Evolutionary conservation across 2,888 invertebrate species (phyloP).

Genomic region (Drosophila ezoana): DNA sequence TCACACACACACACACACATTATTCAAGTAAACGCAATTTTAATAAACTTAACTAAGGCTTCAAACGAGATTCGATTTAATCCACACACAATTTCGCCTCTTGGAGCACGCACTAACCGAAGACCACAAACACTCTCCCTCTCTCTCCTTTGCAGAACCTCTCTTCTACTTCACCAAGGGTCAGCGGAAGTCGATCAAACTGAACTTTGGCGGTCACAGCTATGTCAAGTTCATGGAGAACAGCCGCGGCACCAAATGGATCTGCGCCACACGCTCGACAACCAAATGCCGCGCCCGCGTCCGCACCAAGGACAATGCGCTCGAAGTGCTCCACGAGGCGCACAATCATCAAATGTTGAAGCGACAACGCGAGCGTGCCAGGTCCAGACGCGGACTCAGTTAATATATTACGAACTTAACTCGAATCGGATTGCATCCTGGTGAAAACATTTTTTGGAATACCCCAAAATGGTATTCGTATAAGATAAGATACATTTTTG

Average conservation of each 20-base stretch:
- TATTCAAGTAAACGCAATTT: slow-evolving; percentile 48
- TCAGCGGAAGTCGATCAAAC: slow-evolving; percentile 81
- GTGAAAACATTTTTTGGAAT: neutral
- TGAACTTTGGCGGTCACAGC: slow-evolving; percentile 81
- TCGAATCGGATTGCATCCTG: neutral
- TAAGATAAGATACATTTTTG: neutral
- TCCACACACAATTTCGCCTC: neutral
- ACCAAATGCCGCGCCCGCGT: slow-evolving; percentile 83
- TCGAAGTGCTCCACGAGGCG: slow-evolving; percentile 77
- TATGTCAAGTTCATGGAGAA: slow-evolving; percentile 83
- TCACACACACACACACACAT: slow-evolving; percentile 23
- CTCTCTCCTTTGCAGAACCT: slow-evolving; percentile 41
- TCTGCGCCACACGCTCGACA: slow-evolving; percentile 83
- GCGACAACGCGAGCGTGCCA: slow-evolving; percentile 16
- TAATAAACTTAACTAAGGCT: slow-evolving; percentile 53
- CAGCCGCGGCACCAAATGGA: slow-evolving; percentile 83
- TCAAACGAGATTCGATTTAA: slow-evolving; percentile 32
- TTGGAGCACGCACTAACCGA: neutral
- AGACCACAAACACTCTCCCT: neutral
- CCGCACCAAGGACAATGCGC: slow-evolving; percentile 70
- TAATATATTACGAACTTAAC: neutral
- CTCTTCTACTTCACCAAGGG: slow-evolving; percentile 81
- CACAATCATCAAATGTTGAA: slow-evolving; percentile 76
- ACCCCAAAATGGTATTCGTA: neutral
- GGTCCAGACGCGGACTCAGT: neutral